Conservation (phyloP, 1,140 invertebrate genomes). For the Drosophila hydei region DNA sequence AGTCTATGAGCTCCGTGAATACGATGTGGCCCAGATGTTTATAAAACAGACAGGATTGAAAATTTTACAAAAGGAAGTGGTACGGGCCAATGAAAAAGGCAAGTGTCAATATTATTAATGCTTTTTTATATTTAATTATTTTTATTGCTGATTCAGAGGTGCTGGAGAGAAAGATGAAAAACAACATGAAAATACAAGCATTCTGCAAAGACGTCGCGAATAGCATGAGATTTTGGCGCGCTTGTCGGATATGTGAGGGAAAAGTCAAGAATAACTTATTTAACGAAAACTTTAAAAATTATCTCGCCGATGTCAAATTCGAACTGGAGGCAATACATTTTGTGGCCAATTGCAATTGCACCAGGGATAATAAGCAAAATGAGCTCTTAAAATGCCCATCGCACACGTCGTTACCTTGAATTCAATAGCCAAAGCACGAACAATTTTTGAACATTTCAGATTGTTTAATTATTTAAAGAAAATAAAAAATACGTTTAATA, state of each 20-base stretch:
- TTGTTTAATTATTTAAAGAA: too few relatives aligned
- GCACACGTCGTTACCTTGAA: too few relatives aligned
- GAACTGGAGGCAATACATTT: not conserved
- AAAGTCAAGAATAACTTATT: not conserved
- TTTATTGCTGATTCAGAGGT: too few relatives aligned
- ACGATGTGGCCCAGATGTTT: slow-evolving; percentile 8
- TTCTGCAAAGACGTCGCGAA: slow-evolving; percentile 7
- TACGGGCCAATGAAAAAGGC: not conserved
- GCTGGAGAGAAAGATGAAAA: too few relatives aligned
- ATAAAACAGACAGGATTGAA: not conserved
- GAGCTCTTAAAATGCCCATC: too few relatives aligned
- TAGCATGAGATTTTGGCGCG: slow-evolving; percentile 2
- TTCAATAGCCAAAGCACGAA: too few relatives aligned
- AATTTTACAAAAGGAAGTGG: too few relatives aligned
- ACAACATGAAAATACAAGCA: too few relatives aligned
- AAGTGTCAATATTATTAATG: not conserved
- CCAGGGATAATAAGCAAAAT: too few relatives aligned
- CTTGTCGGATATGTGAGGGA: not conserved
- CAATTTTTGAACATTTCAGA: too few relatives aligned
- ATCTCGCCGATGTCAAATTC: not conserved
- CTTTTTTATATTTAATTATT: too few relatives aligned
- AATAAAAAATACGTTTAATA: too few relatives aligned
- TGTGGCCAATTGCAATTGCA: not conserved
- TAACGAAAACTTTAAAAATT: fast-evolving
- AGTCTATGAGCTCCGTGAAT: not conserved